Percentiles rank a stretch among this genome's conserved stretches.
phyloP scores from a whole-genome alignment of 2,888 invertebrate species.

The Thymelicus sylvestris region DNA sequence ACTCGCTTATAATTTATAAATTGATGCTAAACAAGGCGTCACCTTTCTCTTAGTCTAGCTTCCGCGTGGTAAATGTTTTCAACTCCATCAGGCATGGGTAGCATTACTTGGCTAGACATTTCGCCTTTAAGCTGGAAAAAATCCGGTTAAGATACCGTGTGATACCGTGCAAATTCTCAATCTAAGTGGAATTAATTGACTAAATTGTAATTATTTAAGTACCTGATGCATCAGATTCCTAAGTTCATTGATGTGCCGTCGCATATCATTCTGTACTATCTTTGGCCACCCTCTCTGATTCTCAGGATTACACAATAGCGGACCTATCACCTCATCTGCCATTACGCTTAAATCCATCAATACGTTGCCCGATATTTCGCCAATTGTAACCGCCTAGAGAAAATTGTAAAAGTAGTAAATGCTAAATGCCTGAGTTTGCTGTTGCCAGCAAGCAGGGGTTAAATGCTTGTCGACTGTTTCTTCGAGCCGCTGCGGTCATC shows the following conservation, averaged over 20 bases:
- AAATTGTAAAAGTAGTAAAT: neutral
- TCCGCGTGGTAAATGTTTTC: constrained; percentile 87
- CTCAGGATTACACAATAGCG: constrained; percentile 88
- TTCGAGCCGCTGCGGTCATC: no score
- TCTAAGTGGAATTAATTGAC: neutral
- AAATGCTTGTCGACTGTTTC: no score
- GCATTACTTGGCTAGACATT: constrained; percentile 92
- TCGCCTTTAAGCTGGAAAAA: constrained; percentile 88
- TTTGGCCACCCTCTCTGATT: constrained; percentile 91
- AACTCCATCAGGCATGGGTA: constrained; percentile 93
- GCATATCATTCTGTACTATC: constrained; percentile 89
- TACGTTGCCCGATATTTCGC: constrained; percentile 89
- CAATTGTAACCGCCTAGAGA: constrained; percentile 84
- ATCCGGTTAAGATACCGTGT: neutral
- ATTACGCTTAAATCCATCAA: constrained; percentile 88
- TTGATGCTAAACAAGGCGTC: constrained; percentile 8
- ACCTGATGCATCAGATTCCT: constrained; percentile 89
- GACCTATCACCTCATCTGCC: constrained; percentile 89
- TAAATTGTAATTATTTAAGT: constrained; percentile 14
- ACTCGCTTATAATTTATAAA: neutral
- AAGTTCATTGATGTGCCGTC: constrained; percentile 87
- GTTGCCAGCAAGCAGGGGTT: no score
- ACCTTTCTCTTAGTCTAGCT: constrained; percentile 74
- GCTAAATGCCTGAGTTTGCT: neutral
- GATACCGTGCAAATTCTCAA: neutral